phyloP scores from a whole-genome alignment of 92 coral and sea anemone species.

The Scolanthus callimorphus region DNA sequence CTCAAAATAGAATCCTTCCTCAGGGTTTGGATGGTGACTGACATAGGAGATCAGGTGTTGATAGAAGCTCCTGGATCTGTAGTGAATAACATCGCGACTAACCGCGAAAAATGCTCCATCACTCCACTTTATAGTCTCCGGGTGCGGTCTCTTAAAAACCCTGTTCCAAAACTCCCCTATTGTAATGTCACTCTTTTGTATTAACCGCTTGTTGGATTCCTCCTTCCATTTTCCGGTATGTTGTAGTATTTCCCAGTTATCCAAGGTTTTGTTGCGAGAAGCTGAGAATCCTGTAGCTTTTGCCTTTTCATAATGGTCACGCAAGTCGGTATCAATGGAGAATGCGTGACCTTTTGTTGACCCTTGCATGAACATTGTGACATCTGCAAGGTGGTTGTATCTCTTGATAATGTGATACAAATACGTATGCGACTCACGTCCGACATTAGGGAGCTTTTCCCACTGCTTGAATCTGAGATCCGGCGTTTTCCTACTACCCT shows the following conservation, averaged over 20 bases:
- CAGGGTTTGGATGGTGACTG: conserved; percentile 42
- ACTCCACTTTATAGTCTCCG: conserved; percentile 2
- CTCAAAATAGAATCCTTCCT: conserved; percentile 64
- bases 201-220: conserved; percentile 10
- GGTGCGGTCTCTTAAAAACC: conserved; percentile 23
- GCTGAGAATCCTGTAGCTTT: background rate
- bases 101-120: conserved; percentile 42
- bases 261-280: background rate
- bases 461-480: conserved; percentile 33
- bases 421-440: conserved; percentile 60
- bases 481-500: conserved; percentile 36
- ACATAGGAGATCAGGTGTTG: conserved; percentile 34
- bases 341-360: conserved; percentile 1
- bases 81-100: conserved; percentile 25
- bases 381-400: conserved; percentile 38
- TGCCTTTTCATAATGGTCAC: conserved; percentile 1
- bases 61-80: conserved; percentile 28
- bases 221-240: conserved; percentile 20
- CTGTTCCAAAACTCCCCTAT: conserved; percentile 26
- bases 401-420: conserved; percentile 47
- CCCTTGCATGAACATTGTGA: conserved; percentile 59
- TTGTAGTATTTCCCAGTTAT: conserved; percentile 24
- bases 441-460: conserved; percentile 58
- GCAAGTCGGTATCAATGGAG: background rate
- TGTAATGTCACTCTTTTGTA: conserved; percentile 29